Percentiles rank a stretch among this genome's conserved stretches.
Conservation (phyloP, 2,797 vertebrate species). For the Helarctos malayanus region DNA sequence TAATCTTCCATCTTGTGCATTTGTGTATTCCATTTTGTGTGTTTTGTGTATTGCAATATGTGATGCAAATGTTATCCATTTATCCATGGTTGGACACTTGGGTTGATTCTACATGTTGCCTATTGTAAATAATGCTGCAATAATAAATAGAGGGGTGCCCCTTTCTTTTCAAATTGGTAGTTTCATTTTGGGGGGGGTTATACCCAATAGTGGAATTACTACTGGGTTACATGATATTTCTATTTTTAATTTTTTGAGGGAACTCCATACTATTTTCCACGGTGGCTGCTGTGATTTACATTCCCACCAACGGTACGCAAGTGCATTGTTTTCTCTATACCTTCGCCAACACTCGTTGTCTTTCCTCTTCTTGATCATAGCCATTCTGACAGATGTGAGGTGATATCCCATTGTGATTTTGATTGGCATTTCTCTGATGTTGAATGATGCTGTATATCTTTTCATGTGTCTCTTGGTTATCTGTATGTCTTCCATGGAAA, state of each 20-base stretch:
- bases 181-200: background rate
- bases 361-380: background rate
- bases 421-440: background rate
- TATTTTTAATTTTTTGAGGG: background rate
- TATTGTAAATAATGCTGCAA: background rate
- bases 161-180: background rate
- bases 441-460: background rate
- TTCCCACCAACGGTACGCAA: background rate
- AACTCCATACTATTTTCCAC: background rate
- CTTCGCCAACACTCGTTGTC: background rate
- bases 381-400: background rate
- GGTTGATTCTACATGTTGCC: background rate
- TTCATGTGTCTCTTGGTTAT: background rate
- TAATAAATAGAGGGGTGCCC: background rate
- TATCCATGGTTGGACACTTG: background rate
- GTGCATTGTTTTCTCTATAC: background rate
- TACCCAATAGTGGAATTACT: background rate
- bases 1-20: background rate
- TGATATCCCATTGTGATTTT: background rate
- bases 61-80: background rate
- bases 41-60: too few species aligned
- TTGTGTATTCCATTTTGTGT: too few species aligned
- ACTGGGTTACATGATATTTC: background rate
- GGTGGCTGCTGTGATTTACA: background rate
- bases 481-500: background rate